phyloP scores from a whole-genome alignment of 2,888 invertebrate species.

The Polylopha cassiicola region DNA sequence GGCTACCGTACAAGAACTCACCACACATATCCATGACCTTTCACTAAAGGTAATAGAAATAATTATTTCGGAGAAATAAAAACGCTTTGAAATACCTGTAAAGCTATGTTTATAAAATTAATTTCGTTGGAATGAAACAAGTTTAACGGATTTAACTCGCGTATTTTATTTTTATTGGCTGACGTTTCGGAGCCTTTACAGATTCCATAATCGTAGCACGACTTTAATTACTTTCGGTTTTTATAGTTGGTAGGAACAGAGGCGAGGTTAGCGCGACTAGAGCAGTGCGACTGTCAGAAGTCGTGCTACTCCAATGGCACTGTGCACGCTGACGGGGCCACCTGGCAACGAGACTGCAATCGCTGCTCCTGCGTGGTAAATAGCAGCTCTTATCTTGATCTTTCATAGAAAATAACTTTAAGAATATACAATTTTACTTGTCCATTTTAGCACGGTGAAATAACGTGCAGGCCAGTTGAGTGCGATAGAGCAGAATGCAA shows the following conservation, averaged over 20 bases:
- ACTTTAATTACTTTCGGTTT: neutral
- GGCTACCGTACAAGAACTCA: slow-evolving; percentile 88
- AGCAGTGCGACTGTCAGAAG: slow-evolving; percentile 94
- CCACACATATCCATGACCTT: slow-evolving; percentile 87
- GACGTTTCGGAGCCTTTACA: too few relatives aligned
- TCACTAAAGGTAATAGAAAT: slow-evolving; percentile 83
- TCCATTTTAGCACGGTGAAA: slow-evolving; percentile 87
- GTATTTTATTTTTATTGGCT: too few relatives aligned
- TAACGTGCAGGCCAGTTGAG: slow-evolving; percentile 88
- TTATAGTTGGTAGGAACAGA: slow-evolving; percentile 88
- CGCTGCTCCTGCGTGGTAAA: slow-evolving; percentile 91
- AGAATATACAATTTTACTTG: neutral
- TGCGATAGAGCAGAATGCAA: slow-evolving; percentile 88
- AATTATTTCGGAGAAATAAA: neutral
- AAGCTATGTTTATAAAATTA: too few relatives aligned
- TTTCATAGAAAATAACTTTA: neutral
- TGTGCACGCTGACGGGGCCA: slow-evolving; percentile 88
- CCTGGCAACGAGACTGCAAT: slow-evolving; percentile 91
- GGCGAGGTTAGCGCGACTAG: slow-evolving; percentile 85
- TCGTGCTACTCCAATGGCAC: slow-evolving; percentile 90
- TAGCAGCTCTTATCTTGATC: slow-evolving; percentile 22
- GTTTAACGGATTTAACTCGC: neutral
- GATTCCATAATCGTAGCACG: too few relatives aligned
- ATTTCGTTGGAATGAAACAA: too few relatives aligned
- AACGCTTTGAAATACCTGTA: neutral